A percentile compares a stretch with the other conserved stretches of the same genome.
Conservation (phyloP, 2,797 vertebrate species). For the Sciaenops ocellatus region DNA sequence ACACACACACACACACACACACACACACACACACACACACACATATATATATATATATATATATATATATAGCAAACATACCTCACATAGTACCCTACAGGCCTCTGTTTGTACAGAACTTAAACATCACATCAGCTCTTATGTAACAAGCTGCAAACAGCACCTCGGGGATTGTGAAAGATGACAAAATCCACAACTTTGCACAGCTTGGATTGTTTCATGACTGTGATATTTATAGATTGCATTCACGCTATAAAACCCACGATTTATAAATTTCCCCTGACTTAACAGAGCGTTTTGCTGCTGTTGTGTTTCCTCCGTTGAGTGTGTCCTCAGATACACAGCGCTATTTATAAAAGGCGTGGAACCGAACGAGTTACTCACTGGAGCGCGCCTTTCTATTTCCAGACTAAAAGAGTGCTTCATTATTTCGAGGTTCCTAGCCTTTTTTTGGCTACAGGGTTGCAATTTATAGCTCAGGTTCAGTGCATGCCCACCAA, state of each 20-base stretch:
- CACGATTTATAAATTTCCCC: constrained; percentile 71
- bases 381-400: constrained; percentile 73
- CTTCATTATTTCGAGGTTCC: constrained; percentile 78
- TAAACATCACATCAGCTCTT: constrained; percentile 63
- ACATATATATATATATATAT: constrained; percentile 2
- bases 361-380: constrained; percentile 63
- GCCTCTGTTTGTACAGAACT: constrained; percentile 21
- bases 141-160: constrained; percentile 61
- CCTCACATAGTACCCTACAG: neutral
- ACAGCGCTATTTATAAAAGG: constrained; percentile 79
- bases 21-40: too few relatives aligned
- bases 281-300: constrained; percentile 51
- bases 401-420: constrained; percentile 77
- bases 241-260: constrained; percentile 72
- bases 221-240: constrained; percentile 71
- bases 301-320: constrained; percentile 42
- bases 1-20: too few relatives aligned
- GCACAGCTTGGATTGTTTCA: constrained; percentile 55
- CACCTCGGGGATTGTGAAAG: constrained; percentile 56
- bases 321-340: constrained; percentile 73
- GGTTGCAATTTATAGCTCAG: constrained; percentile 77
- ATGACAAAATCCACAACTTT: constrained; percentile 55
- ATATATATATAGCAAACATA: constrained; percentile 17
- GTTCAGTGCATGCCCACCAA: constrained; percentile 27
- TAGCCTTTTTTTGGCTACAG: constrained; percentile 76